A percentile compares a stretch with the other conserved stretches of the same genome.
Conservation (phyloP, 2,797 vertebrate species). For the Anabas testudineus region DNA sequence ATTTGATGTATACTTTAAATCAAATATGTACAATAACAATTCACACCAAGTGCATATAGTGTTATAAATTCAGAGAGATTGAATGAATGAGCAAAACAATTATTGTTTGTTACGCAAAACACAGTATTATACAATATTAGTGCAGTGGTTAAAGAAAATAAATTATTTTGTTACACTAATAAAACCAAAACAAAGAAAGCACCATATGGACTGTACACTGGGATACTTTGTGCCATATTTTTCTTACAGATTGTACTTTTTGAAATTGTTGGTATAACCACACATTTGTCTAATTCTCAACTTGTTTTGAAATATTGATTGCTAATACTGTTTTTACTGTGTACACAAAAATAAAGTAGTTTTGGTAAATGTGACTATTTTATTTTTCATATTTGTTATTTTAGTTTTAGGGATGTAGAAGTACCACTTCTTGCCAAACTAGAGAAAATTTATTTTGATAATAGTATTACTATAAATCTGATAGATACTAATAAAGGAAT, state of each 20-base stretch:
- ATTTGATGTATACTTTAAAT: conserved; percentile 26
- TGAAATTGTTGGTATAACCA: conserved; percentile 46
- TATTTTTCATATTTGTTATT: no score
- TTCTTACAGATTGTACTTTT: conserved; percentile 41
- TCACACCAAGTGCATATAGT: not conserved
- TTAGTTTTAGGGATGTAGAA: no score
- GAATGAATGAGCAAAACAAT: conserved; percentile 8
- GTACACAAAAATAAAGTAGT: conserved; percentile 68
- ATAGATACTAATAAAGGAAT: no score
- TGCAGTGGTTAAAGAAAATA: conserved; percentile 21
- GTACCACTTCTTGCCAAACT: no score
- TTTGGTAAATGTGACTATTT: conserved; percentile 37
- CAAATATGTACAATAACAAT: conserved; percentile 7
- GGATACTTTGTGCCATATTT: conserved; percentile 44
- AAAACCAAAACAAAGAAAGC: conserved; percentile 54
- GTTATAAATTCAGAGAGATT: conserved; percentile 3
- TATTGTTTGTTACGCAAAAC: conserved; percentile 10
- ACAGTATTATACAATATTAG: conserved; percentile 41
- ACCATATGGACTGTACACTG: not conserved
- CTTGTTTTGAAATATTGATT: conserved; percentile 52
- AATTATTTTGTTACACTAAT: conserved; percentile 47
- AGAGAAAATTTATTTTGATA: no score
- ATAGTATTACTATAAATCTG: no score
- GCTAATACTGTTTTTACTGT: conserved; percentile 58
- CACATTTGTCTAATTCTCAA: conserved; percentile 27